A percentile compares a stretch with the other conserved stretches of the same genome.
Conservation (phyloP, 2,888 invertebrate species). For the Schizotus pectinicornis region DNA sequence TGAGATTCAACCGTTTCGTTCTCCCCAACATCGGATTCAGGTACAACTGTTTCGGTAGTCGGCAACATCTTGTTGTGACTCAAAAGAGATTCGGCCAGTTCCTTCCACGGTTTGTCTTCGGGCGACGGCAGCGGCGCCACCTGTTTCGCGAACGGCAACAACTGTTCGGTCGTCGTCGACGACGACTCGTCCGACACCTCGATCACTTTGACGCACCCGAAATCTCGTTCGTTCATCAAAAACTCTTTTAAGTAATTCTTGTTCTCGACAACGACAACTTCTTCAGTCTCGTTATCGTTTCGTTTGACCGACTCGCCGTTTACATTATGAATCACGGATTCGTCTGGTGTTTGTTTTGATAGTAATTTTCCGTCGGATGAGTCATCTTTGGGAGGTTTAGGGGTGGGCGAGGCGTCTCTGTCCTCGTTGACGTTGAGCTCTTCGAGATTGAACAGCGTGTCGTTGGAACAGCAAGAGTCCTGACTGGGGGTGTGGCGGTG, state of each 20-base stretch:
- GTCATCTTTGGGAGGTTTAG: slow-evolving; percentile 12
- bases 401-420: slow-evolving; percentile 25
- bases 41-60: slow-evolving; percentile 14
- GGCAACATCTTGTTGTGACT: slow-evolving; percentile 38
- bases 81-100: slow-evolving; percentile 47
- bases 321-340: slow-evolving; percentile 15
- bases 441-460: slow-evolving; percentile 69
- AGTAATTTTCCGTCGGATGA: slow-evolving; percentile 10
- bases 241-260: slow-evolving; percentile 10
- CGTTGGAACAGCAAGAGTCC: slow-evolving; percentile 70
- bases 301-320: slow-evolving; percentile 5
- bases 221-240: slow-evolving; percentile 18
- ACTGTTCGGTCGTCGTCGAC: slow-evolving; percentile 19
- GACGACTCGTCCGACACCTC: slow-evolving; percentile 19
- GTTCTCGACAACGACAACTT: neutral
- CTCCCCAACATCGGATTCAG: neutral
- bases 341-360: neutral
- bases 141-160: slow-evolving; percentile 25
- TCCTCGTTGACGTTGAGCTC: slow-evolving; percentile 54
- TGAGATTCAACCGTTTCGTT: slow-evolving; percentile 1
- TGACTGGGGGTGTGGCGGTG: slow-evolving; percentile 64
- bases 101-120: slow-evolving; percentile 57
- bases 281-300: neutral
- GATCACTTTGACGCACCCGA: slow-evolving; percentile 9
- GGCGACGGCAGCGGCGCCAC: slow-evolving; percentile 57